Evolutionary conservation across 2,113 vertebrate species (phyloP).

Genomic region (Trichomycterus rosablanca): DNA sequence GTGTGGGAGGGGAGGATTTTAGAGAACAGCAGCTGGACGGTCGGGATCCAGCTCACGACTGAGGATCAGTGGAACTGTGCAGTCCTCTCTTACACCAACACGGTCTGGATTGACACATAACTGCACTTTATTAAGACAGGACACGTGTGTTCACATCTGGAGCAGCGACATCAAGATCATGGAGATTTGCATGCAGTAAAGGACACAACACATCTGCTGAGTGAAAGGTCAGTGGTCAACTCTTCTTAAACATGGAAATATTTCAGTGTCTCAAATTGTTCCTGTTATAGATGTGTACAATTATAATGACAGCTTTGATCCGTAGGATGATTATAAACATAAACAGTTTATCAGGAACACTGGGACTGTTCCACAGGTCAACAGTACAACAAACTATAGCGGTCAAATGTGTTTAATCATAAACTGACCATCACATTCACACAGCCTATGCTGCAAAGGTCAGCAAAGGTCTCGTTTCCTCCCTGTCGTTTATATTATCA

Average conservation of each 20-base stretch:
- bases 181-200: constrained; percentile 27
- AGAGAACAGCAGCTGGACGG: constrained; percentile 43
- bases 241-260: neutral
- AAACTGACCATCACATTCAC: no score
- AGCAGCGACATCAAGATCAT: constrained; percentile 20
- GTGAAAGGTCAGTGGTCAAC: constrained; percentile 35
- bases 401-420: no score
- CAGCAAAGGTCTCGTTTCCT: no score
- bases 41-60: constrained; percentile 34
- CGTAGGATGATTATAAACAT: no score
- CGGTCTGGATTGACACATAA: constrained; percentile 1
- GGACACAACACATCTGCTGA: constrained; percentile 11
- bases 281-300: no score
- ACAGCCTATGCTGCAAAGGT: no score
- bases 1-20: constrained; percentile 34
- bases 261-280: neutral
- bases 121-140: neutral
- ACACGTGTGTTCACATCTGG: constrained; percentile 17
- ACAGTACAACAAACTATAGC: no score
- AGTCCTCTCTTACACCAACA: constrained; percentile 5
- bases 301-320: no score
- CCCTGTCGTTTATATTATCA: no score
- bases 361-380: neutral
- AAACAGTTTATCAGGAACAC: neutral
- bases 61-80: constrained; percentile 17